phyloP scores from a whole-genome alignment of 2,113 vertebrate genomes.

The Daboia siamensis region DNA sequence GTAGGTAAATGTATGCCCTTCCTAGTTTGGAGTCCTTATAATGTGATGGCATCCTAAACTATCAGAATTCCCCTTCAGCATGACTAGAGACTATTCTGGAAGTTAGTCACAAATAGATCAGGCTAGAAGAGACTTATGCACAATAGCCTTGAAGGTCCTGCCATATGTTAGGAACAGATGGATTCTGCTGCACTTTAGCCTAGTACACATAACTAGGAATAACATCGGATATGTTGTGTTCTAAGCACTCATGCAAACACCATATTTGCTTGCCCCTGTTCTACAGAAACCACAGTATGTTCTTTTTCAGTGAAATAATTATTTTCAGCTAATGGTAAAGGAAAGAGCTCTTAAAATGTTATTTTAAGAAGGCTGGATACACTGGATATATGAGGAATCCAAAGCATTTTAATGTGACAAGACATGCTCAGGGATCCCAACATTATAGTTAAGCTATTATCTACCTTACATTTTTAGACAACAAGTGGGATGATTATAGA shows the following conservation, averaged over 20 bases:
- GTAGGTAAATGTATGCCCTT: not conserved
- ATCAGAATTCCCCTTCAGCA: not conserved
- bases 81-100: not conserved
- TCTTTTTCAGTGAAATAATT: conserved; percentile 43
- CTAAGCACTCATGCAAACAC: not conserved
- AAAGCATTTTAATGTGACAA: not conserved
- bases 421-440: not conserved
- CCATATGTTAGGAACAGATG: not conserved
- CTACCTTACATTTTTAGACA: not conserved
- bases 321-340: conserved; percentile 30
- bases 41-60: not conserved
- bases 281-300: conserved; percentile 21
- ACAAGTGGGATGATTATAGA: conserved; percentile 10
- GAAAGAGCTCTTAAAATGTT: not conserved
- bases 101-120: not conserved
- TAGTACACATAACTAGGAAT: not conserved
- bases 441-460: conserved; percentile 20
- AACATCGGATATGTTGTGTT: conserved; percentile 16
- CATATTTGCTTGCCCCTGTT: not conserved
- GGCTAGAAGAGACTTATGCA: not conserved
- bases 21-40: not conserved
- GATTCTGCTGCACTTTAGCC: not conserved
- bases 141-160: not conserved
- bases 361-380: not conserved
- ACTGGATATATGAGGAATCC: conserved; percentile 31